A percentile compares a stretch with the other conserved stretches of the same genome.
Evolutionary conservation across 2,888 invertebrate genomes (phyloP).

Genomic region (Rhopalosiphum nymphaeae): DNA sequence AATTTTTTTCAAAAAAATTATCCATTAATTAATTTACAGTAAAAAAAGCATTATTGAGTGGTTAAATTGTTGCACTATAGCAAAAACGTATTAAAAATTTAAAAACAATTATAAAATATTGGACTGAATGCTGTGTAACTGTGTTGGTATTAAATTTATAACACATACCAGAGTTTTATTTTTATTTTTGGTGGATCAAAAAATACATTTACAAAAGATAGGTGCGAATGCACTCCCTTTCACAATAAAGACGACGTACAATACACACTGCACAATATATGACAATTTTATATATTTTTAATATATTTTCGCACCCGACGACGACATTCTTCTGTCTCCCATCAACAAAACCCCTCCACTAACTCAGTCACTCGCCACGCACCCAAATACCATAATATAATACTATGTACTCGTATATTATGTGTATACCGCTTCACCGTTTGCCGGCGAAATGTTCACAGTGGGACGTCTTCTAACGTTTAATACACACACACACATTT

Average conservation of each 20-base stretch:
- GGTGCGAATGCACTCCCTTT: neutral
- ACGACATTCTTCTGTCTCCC: neutral
- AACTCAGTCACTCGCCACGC: neutral
- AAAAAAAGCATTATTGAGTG: too few species aligned
- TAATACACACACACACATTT: neutral
- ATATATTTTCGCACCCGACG: neutral
- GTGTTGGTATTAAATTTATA: neutral
- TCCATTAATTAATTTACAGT: too few species aligned
- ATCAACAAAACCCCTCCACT: neutral
- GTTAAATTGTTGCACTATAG: neutral
- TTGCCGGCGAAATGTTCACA: conserved; percentile 42
- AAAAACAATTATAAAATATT: neutral
- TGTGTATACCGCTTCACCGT: neutral
- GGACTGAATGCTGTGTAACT: too few species aligned
- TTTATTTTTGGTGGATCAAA: neutral
- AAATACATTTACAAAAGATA: neutral
- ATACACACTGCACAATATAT: neutral
- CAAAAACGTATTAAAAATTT: neutral
- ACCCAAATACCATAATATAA: neutral
- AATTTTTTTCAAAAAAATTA: too few species aligned
- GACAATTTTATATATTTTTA: neutral
- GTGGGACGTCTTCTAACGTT: conserved; percentile 55
- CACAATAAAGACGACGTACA: neutral
- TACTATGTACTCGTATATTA: neutral
- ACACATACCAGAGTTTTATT: neutral